These are phyloP conservation scores for Drosophila putrida DNA, from an alignment of 2,888 invertebrate genomes.

Conservation along the genomic window DNA sequence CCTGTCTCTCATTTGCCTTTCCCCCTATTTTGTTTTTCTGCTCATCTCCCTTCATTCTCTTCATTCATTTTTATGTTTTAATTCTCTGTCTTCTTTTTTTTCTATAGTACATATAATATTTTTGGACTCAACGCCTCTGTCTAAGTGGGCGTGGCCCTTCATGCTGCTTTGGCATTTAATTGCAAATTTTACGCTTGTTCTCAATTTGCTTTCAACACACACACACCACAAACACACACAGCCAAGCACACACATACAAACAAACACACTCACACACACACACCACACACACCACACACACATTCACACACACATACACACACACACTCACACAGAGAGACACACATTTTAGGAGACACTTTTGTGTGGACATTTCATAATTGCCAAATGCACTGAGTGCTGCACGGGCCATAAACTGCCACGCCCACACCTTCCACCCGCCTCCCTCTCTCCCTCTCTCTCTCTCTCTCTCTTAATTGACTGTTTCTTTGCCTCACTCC, in stretches of 20 bases:
- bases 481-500: background rate
- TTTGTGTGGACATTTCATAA: slow-evolving; percentile 64
- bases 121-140: slow-evolving; percentile 16
- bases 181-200: slow-evolving; percentile 77
- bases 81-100: background rate
- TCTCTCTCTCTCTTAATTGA: background rate
- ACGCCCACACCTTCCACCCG: slow-evolving; percentile 7
- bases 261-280: slow-evolving; percentile 8
- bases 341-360: slow-evolving; percentile 7
- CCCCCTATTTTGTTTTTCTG: background rate
- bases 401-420: slow-evolving; percentile 47
- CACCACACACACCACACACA: slow-evolving; percentile 30
- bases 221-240: slow-evolving; percentile 22
- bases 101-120: too few relatives aligned
- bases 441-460: background rate
- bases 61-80: background rate
- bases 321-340: slow-evolving; percentile 6
- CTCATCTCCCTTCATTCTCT: background rate
- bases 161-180: slow-evolving; percentile 67
- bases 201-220: slow-evolving; percentile 51
- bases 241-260: slow-evolving; percentile 6
- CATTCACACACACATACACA: slow-evolving; percentile 9
- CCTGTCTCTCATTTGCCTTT: slow-evolving; percentile 12
- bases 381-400: slow-evolving; percentile 72
- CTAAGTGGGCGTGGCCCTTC: slow-evolving; percentile 51